Percentiles rank a stretch among this genome's conserved stretches.
phyloP scores from a whole-genome alignment of 2,888 invertebrate species.

The Griposia aprilina region DNA sequence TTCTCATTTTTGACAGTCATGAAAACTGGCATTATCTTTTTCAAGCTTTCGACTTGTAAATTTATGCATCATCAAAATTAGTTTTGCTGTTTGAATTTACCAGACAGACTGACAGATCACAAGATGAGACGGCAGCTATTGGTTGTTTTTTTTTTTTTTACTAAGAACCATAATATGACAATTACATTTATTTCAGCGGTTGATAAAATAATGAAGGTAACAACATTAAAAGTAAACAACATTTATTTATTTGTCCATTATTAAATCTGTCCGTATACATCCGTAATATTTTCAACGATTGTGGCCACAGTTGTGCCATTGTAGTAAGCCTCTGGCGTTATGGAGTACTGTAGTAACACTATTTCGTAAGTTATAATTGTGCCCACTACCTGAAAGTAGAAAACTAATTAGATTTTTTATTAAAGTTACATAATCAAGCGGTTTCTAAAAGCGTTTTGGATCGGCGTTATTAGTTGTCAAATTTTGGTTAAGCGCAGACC shows the following conservation, averaged over 20 bases:
- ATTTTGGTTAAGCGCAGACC: neutral
- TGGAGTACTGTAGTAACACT: slow-evolving; percentile 72
- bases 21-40: neutral
- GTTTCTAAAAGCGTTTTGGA: neutral
- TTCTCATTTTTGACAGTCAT: neutral
- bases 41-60: neutral
- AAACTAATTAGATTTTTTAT: neutral
- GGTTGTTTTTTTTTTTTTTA: too few relatives aligned
- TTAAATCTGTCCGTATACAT: slow-evolving; percentile 1
- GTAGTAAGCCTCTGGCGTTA: slow-evolving; percentile 21
- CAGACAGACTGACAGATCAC: neutral
- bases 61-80: neutral
- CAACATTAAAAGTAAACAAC: neutral
- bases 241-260: neutral
- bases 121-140: neutral
- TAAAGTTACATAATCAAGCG: too few relatives aligned
- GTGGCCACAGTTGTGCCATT: neutral
- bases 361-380: slow-evolving; percentile 75
- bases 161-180: neutral
- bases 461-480: neutral
- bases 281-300: slow-evolving; percentile 28
- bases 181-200: neutral
- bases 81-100: neutral
- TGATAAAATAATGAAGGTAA: neutral
- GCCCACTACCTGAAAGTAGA: slow-evolving; percentile 71